Evolutionary conservation across 1,140 invertebrate species (phyloP), one percentile per base, ranked within the genome.

Genomic region (Dysdera silvatica): DNA sequence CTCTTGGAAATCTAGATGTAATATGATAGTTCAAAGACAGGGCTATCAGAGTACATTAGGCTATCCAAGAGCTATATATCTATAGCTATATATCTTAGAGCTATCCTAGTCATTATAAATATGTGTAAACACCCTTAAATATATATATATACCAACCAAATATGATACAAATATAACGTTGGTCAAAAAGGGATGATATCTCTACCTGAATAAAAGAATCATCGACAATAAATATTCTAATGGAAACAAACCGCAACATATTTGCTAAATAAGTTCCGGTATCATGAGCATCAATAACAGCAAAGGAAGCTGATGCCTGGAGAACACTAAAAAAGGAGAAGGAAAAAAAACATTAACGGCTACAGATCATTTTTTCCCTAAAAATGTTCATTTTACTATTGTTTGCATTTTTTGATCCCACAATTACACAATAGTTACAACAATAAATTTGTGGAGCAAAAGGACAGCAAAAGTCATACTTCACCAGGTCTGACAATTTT

Each of bases 241-340:
- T 14, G 10, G 58, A n/a, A 52, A 43, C 48, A 61, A 24, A 52
- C n/a, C 45, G 51, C 45, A 52, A 49, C 5, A 53, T 5, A 53
- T 32, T 61, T 18, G 31, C n/a, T 33, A 61, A 43, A 6, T 35
- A 41, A 31, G n/a, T 1, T 7, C 28, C 14, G 4, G 58, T 48
- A 16, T 52, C n/a, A 18, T 23, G 26, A 3, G 33, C 23, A 28
- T 61, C 35, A 48, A 61, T 10, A 61, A 61, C 51, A 10, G 48
- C 33, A 61, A 61, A 61, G 6, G 48, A 4, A 18, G 26, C 51
- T 1, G 48, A 52, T 2, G 18, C 14, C 18, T 53, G 51, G 23
- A 53, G 33, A 33, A 61, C 53, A 12, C 58, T 61, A 40, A 28
- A 59, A 40, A 48, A 33, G 10, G 14, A 33, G n/a, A 16, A 52